Evolutionary conservation across 2,888 invertebrate genomes (phyloP), one percentile per base, ranked within the genome.

Genomic region (Mythimna pallens): DNA sequence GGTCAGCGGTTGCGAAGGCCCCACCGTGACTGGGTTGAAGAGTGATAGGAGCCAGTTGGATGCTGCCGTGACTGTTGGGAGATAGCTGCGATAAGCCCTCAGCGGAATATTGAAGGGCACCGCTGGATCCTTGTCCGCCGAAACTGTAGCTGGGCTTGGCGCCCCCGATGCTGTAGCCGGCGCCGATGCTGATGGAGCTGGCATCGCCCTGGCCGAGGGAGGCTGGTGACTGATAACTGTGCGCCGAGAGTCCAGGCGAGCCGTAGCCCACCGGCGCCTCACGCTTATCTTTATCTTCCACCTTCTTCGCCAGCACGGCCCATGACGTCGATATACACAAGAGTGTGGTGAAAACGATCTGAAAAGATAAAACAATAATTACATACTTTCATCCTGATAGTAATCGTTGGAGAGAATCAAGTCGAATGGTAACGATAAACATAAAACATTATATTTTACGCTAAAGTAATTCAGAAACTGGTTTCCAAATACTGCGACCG

Each of bases 161-260:
- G 65, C 95, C 96, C 22, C 96, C 96, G 55, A 96, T 91, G 84
- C 95, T 96, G 89, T 96, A 96, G 25, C 96, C 96, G 9, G 96
- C 96, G 12, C 96, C 96, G 36, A 96, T 90, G 79, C 94, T 96
- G 82, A 96, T 93, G 30, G 96, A 89, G 77, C 91, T 95, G 62
- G 93, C 93, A 20, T 94, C 96, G 40, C 92, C 93, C n/a, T 94
- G 95, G 4, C 93, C 88, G 10, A 88, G 61, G 1, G 82, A 84
- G 3, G 89, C 84, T 3, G 88, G 89, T 14, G 89, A 69, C 57
- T 90, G 90, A 81, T 89, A 92, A 74, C 82, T 84, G 43, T 90
- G 90, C 40, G 87, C 78, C n/a, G 89, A 79, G n/a, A 86, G 78
- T n/a, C 81, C 81, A 20, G 77, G 71, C 0, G 92, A 88, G 5